Evolutionary conservation across 1,140 invertebrate species (phyloP), one percentile per base, ranked within the genome.

Genomic region (Thalassaphorura encarpata): DNA sequence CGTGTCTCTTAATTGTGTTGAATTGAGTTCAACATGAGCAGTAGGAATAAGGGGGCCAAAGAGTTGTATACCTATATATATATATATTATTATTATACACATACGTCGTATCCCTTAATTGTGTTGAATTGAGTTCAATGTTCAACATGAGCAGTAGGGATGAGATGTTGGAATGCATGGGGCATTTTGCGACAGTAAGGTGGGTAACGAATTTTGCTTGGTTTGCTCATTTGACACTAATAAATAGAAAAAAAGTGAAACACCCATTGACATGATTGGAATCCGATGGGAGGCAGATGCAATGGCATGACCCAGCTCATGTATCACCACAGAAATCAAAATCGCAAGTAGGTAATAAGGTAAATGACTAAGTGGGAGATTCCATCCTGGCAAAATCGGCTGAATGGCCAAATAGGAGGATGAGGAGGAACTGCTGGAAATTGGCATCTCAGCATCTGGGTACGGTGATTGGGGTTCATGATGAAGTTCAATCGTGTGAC

Each of bases 301-400:
- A 29, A 65, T 43, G 6, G 63, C 63, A 56, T 65, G 63, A 24
- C 63, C 60, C 4, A 57, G 18, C 29, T 65, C 63, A 40, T 65
- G 63, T 1, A 62, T 48, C 15, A 62, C 57, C 21, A 65, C 63
- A 3, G 63, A 65, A 28, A 65, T 60, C n/a, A 65, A 41, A 29
- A 65, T 62, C 4, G 63, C 63, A 33, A 65, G 21, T 4, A 62
- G 41, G 45, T 65, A 65, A 29, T 62, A 62, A 2, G 63, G 63
- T 18, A 65, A 50, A 21, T 65, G 57, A 27, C 49, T 51, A 8
- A 65, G 40, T n/a, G 63, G 63, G 13, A 65, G 49, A 45, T 65
- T 65, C 60, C 60, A 65, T n/a, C 63, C 63, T 1, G 63, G 63
- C 18, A 65, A 42, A 56, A 64, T 59, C 21, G 63, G 63, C 33